Evolutionary conservation across 2,797 vertebrate species (phyloP), one percentile per base, ranked within the genome.

Genomic region (Eleutherodactylus coqui): DNA sequence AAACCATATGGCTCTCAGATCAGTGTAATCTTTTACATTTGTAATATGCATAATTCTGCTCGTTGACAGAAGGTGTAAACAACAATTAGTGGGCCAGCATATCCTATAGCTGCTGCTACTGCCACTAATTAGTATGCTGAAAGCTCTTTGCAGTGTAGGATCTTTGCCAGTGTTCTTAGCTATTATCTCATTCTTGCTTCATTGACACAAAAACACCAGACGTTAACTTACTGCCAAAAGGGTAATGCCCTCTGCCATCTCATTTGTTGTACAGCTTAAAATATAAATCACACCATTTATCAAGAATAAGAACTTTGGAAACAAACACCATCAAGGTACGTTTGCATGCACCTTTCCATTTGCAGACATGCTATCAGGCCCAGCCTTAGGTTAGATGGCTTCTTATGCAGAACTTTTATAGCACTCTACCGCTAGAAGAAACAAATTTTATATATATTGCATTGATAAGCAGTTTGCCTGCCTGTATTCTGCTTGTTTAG

Each of bases 31-130:
- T 36, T 73, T 80, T 72, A 75, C 60, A 70, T 70, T 79, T 70
- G 34, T 85, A 75, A 75, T 64, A 75, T 75, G 51, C 67, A 60
- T 24, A 81, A 82, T 77, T 62, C 79, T 77, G n/a, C 34, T 75
- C 21, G 45, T 76, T 82, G 85, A 86, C 85, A 82, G 79, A 82
- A 86, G 85, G 85, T 58, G 45, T 45, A 76, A 86, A 77, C 51
- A 64, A 75, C 78, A 86, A 80, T 81, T 62, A 86, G 58, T 64
- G 79, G 38, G 51, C 70, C 70, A 80, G 58, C 53, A 81, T 38
- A 79, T 81, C 69, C 69, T 86, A 81, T 81, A 75, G 47, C 70
- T 64, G 24, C 70, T 45, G 76, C 77, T 38, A 41, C 27, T 24
- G 36, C 64, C 41, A 24, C 38, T 86, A 86, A 86, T 81, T 86